phyloP scores from a whole-genome alignment of 2,888 invertebrate genomes.

The Apomyelois bistriatella region DNA sequence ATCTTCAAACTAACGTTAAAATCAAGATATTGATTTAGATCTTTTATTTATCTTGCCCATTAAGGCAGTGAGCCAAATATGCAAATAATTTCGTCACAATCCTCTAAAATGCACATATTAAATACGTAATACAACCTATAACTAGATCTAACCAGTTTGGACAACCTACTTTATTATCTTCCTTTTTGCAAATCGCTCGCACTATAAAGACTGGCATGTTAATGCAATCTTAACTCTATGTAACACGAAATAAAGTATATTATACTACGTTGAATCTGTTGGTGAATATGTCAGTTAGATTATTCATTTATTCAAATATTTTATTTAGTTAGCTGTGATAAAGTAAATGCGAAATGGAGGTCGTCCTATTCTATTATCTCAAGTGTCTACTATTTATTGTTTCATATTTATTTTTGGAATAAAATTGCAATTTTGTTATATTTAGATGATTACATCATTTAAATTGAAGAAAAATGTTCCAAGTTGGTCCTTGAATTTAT shows the following conservation, averaged over 20 bases:
- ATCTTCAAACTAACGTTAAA: too few species aligned
- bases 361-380: constrained; percentile 44
- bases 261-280: constrained; percentile 13
- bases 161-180: constrained; percentile 68
- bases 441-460: too few species aligned
- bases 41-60: background rate
- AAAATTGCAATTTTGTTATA: too few species aligned
- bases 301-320: constrained; percentile 59
- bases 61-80: background rate
- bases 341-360: constrained; percentile 62
- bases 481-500: too few species aligned
- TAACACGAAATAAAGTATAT: background rate
- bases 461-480: too few species aligned
- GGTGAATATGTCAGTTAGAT: constrained; percentile 26
- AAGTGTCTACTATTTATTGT: constrained; percentile 40
- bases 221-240: constrained; percentile 23
- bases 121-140: constrained; percentile 41
- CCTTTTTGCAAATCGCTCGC: constrained; percentile 62
- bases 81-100: constrained; percentile 3
- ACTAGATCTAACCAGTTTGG: constrained; percentile 48
- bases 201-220: constrained; percentile 26
- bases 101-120: background rate
- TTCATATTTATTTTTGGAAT: constrained; percentile 9
- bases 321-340: constrained; percentile 56
- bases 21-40: too few species aligned